phyloP scores from a whole-genome alignment of 2,113 vertebrate genomes.

The Pseudopipra pipra region DNA sequence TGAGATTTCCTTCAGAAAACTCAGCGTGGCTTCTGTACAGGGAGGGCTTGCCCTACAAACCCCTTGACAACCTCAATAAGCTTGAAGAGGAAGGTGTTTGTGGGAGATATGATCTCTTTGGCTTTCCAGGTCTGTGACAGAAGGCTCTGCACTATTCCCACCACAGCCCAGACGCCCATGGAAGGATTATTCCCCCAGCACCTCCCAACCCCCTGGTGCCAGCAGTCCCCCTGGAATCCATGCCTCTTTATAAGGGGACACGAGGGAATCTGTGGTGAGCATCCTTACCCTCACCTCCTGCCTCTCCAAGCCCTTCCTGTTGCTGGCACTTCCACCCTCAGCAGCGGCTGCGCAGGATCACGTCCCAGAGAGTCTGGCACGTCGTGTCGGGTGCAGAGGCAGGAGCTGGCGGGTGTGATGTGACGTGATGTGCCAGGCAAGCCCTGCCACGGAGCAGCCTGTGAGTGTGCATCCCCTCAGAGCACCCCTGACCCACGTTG shows the following conservation, averaged over 20 bases:
- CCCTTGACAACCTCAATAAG: neutral
- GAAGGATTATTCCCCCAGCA: neutral
- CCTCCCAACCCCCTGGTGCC: neutral
- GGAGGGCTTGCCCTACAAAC: neutral
- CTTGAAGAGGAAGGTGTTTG: neutral
- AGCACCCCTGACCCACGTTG: neutral
- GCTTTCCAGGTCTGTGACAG: neutral
- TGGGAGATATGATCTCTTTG: neutral
- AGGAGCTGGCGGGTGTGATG: neutral
- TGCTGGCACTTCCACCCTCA: rapidly evolving
- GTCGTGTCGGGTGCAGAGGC: rapidly evolving
- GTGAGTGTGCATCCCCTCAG: rapidly evolving
- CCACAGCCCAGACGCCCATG: neutral
- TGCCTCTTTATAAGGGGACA: too few relatives aligned
- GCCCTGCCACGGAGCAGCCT: neutral
- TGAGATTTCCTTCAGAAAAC: neutral
- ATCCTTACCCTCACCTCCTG: neutral
- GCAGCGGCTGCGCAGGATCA: neutral
- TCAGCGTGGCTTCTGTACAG: neutral
- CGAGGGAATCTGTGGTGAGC: neutral
- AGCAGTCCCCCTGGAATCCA: rapidly evolving
- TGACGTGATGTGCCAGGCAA: neutral
- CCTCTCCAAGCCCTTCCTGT: neutral
- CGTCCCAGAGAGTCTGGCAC: neutral
- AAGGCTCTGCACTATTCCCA: neutral